Percentiles rank a stretch among this genome's conserved stretches.
These are phyloP conservation scores for Carassius auratus DNA, from an alignment of 2,113 vertebrate species.

Conservation along the genomic window DNA sequence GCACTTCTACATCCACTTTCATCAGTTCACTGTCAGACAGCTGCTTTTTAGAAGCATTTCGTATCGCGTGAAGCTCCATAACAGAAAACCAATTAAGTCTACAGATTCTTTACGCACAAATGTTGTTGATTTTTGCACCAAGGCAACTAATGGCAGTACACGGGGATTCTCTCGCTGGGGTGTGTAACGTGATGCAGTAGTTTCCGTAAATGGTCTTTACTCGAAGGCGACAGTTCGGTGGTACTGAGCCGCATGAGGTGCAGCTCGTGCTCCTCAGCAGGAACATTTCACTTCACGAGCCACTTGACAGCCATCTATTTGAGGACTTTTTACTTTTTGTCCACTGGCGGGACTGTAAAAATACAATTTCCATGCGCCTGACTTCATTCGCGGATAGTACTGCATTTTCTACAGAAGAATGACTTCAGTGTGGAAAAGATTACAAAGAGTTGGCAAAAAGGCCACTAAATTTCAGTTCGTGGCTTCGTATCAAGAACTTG, in stretches of 20 bases:
- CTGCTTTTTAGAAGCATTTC: background rate
- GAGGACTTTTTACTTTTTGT: slow-evolving; percentile 18
- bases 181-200: slow-evolving; percentile 46
- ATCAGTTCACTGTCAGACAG: slow-evolving; percentile 1
- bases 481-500: slow-evolving; percentile 88
- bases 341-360: slow-evolving; percentile 6
- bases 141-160: slow-evolving; percentile 12
- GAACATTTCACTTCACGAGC: slow-evolving; percentile 1
- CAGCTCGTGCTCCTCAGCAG: background rate
- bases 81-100: background rate
- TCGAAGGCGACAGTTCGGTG: slow-evolving; percentile 52
- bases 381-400: slow-evolving; percentile 13
- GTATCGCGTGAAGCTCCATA: background rate
- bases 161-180: background rate
- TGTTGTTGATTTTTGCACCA: slow-evolving; percentile 1
- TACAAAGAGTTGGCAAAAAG: slow-evolving; percentile 88
- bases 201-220: slow-evolving; percentile 47
- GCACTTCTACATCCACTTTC: slow-evolving; percentile 1
- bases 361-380: slow-evolving; percentile 18
- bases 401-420: slow-evolving; percentile 65
- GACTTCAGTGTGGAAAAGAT: slow-evolving; percentile 91
- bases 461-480: slow-evolving; percentile 91
- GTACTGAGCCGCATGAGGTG: slow-evolving; percentile 45
- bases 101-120: background rate
- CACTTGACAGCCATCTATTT: background rate